Evolutionary conservation across 2,888 invertebrate species (phyloP).

Genomic region (Timema podura): DNA sequence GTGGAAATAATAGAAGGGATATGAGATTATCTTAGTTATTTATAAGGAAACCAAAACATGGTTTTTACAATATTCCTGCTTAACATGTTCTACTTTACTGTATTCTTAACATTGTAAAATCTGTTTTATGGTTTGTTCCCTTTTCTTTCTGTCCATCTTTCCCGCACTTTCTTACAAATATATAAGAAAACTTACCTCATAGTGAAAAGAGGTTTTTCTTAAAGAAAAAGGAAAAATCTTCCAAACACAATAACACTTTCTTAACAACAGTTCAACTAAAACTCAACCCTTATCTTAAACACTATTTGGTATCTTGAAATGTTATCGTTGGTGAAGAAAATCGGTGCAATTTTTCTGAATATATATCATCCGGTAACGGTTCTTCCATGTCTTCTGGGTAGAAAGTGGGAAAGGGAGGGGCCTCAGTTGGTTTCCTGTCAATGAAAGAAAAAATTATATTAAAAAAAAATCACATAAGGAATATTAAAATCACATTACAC

Average conservation of each 20-base stretch:
- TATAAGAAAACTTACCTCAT: not conserved
- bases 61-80: too few species aligned
- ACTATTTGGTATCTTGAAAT: conserved; percentile 49
- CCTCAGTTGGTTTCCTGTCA: conserved; percentile 36
- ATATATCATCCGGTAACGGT: conserved; percentile 64
- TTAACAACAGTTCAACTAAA: not conserved
- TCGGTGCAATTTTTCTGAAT: conserved; percentile 68
- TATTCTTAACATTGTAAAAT: too few species aligned
- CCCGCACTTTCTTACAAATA: too few species aligned
- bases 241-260: not conserved
- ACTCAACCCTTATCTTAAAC: not conserved
- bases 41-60: too few species aligned
- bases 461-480: conserved; percentile 13
- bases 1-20: too few species aligned
- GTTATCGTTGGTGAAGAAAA: conserved; percentile 69
- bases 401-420: conserved; percentile 74
- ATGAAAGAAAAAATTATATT: conserved; percentile 17
- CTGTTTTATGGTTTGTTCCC: too few species aligned
- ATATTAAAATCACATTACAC: not conserved
- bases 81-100: too few species aligned
- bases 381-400: conserved; percentile 56
- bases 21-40: too few species aligned
- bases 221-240: not conserved
- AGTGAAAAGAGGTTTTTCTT: not conserved
- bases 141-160: too few species aligned